A percentile compares a stretch with the other conserved stretches of the same genome.
phyloP scores from a whole-genome alignment of 2,113 vertebrate species.

The Salminus brasiliensis region DNA sequence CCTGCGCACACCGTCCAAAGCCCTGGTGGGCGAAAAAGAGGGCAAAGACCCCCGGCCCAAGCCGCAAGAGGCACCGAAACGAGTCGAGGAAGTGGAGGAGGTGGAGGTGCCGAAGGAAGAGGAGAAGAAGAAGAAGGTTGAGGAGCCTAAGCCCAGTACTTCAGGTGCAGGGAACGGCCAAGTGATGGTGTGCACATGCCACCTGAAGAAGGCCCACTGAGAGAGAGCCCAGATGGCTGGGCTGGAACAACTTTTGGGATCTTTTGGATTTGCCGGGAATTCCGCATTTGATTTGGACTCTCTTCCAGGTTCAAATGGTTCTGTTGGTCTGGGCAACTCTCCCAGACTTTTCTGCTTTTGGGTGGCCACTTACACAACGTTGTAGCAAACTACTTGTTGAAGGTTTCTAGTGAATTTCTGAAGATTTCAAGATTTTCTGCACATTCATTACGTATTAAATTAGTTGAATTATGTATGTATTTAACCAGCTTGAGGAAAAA shows the following conservation, averaged over 20 bases:
- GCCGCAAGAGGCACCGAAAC: conserved; percentile 63
- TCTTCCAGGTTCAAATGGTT: not conserved
- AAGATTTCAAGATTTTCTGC: not conserved
- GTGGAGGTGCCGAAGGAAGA: conserved; percentile 69
- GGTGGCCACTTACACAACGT: not conserved
- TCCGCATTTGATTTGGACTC: not conserved
- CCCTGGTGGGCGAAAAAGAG: conserved; percentile 65
- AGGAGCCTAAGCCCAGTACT: conserved; percentile 59
- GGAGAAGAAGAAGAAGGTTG: conserved; percentile 59
- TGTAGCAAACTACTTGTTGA: not conserved
- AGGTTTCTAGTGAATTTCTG: conserved; percentile 12
- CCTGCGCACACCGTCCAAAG: conserved; percentile 80
- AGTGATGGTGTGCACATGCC: conserved; percentile 73
- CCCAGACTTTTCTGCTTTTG: no score
- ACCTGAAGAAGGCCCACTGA: conserved; percentile 68
- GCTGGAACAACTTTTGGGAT: not conserved
- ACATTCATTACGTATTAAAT: not conserved
- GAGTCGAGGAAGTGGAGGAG: conserved; percentile 65
- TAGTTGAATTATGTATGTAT: not conserved
- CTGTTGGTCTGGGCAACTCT: conserved; percentile 1
- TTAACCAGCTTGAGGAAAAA: not conserved
- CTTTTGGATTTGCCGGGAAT: conserved; percentile 9
- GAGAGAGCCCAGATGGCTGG: not conserved
- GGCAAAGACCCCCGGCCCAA: conserved; percentile 68
- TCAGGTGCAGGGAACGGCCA: conserved; percentile 60